phyloP scores from a whole-genome alignment of 2,113 vertebrate species.

The Eudyptes chrysolophus region DNA sequence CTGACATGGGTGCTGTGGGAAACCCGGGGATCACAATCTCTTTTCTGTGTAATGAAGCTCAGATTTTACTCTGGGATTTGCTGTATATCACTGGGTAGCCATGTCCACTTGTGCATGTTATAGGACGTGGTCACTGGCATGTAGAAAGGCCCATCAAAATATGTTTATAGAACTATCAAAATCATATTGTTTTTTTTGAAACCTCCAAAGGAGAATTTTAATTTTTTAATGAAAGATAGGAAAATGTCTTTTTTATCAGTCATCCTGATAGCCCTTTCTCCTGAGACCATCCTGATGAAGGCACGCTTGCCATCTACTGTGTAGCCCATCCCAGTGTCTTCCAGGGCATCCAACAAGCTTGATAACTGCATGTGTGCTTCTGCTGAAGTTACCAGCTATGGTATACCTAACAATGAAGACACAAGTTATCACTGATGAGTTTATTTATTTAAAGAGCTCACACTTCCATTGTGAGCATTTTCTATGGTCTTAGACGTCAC shows the following conservation, averaged over 20 bases:
- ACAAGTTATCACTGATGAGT: neutral
- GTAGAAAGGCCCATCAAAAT: neutral
- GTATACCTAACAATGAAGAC: neutral
- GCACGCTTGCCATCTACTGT: neutral
- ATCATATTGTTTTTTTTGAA: neutral
- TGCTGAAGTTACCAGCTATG: neutral
- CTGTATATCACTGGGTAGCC: neutral
- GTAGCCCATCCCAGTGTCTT: neutral
- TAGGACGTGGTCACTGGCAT: neutral
- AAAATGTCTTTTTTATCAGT: neutral
- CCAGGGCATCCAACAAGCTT: neutral
- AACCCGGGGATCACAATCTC: neutral
- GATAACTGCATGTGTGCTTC: neutral
- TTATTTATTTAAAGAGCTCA: neutral
- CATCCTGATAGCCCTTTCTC: neutral
- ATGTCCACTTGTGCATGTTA: neutral
- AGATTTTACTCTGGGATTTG: neutral
- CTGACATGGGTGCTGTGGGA: neutral
- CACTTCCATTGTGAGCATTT: neutral
- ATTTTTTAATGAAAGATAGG: neutral
- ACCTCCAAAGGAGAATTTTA: neutral
- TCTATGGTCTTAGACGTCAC: neutral
- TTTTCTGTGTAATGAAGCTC: neutral
- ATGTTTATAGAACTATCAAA: neutral
- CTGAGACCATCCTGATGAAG: neutral